Evolutionary conservation across 2,113 vertebrate species (phyloP), one percentile per base, ranked within the genome.

Genomic region (Sminthopsis crassicaudata): DNA sequence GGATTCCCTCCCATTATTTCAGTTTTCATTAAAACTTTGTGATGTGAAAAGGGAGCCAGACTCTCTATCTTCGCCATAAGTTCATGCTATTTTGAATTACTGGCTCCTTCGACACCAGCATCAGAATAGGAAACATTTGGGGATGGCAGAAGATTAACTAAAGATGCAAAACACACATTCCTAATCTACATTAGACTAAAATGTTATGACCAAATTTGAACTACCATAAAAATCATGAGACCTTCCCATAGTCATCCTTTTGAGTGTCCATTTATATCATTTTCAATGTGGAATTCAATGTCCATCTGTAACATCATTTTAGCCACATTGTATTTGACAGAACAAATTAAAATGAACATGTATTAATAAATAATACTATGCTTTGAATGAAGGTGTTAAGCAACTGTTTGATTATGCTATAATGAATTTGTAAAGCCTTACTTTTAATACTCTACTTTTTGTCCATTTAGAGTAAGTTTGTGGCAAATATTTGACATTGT

Each of bases 401-500:
- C 19, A 42, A 23, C 19, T 76, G n/a, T n/a, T n/a, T n/a, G n/a
- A n/a, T n/a, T n/a, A 36, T 46, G 16, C 26, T 36, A 2, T n/a
- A 42, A 24, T 57, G 93, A 6, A n/a, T 36, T 46, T 50, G 50
- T 93, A 88, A 51, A 2, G 42, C 42, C 92, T 48, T 91, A n/a
- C 76, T 89, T 94, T 92, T 91, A 57, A 48, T 67, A 27, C 46
- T 46, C n/a, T 92, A 42, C 54, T 51, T 84, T 84, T 5, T 9
- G 55, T 91, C 57, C 50, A 8, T 46, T 93, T 96, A 26, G 19
- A 57, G 26, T 96, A 60, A 95, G 89, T 91, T 94, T 60, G 27
- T 36, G 84, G 54, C 89, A 42, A 51, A 46, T 55, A n/a, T 93
- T 96, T 96, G 96, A 95, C 94, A 91, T 94, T 93, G 97, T 36